Base-by-base conservation (phyloP, 2,888 invertebrate species). In the Fabriciana adippe region DNA sequence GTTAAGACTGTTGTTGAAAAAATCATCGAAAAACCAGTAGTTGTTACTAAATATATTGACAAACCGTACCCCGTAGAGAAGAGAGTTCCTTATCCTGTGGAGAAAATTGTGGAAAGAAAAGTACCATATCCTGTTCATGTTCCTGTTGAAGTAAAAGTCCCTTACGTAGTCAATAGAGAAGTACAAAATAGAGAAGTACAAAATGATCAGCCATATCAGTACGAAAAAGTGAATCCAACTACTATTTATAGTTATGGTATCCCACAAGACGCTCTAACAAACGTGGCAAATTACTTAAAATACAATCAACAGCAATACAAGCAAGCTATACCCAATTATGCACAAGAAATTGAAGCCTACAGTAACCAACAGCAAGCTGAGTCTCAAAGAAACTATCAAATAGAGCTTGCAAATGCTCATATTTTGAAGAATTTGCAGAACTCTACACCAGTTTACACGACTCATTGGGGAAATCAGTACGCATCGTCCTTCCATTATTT, bases 21-120 rank as follows among this genome's bases (percentile, higher is more conserved):
- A 75, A 85, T 95, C 47, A 93, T 95, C 0, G 95, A 95, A 75
- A 94, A 94, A 73, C 93, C 94, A 1, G 90, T 94, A 0, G 84
- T 90, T 0, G 86, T 93, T 0, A 90, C 88, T 0, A 88, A 89
- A 72, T 90, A 89, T 60, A 74, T 90, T 0, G 87, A 90, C 55
- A 89, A 87, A 75, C 93, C 94, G 0, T 93, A 91, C 67, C 88
- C 92, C 0, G 88, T 93, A 0, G 93, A 93, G 73, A 91, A 90
- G 66, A 79, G 83, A 67, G 86, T 93, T 3, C 90, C 91, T 14
- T 89, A 90, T 62, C 84, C 88, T 0, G 89, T 93, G 0, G 94
- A 94, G 61, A 93, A 89, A 72, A 85, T 93, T 21, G 84, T 93
- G 0, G 93, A 94, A 73, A 93, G 89, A 72, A 89, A 92, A 51